Evolutionary conservation across 2,113 vertebrate genomes (phyloP).

Genomic region (Neolamprologus falcicula): DNA sequence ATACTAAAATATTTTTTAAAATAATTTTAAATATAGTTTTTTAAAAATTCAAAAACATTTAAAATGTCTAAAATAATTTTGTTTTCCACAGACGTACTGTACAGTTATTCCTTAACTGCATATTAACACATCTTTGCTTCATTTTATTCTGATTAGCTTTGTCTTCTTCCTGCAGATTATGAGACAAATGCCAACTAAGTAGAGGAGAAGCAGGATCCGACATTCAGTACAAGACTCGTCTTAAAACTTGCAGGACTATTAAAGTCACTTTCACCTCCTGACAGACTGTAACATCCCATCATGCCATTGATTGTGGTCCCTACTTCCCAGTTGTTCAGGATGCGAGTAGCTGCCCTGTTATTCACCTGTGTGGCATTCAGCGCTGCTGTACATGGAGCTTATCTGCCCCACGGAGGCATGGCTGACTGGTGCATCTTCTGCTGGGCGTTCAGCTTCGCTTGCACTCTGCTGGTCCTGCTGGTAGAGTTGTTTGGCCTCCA

Average conservation of each 20-base stretch:
- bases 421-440: slow-evolving; percentile 80
- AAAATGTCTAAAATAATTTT: no score
- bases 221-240: background rate
- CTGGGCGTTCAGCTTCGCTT: slow-evolving; percentile 79
- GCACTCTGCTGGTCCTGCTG: slow-evolving; percentile 74
- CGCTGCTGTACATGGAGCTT: background rate
- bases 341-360: slow-evolving; percentile 71
- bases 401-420: background rate
- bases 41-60: no score
- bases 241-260: background rate
- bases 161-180: background rate
- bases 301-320: slow-evolving; percentile 63
- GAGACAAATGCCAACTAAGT: background rate
- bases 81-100: no score
- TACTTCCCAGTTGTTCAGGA: slow-evolving; percentile 68
- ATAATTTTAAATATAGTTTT: no score
- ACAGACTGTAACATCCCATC: background rate
- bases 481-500: slow-evolving; percentile 73
- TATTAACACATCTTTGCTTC: no score
- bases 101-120: no score
- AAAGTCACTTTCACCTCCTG: background rate
- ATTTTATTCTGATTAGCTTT: no score
- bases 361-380: slow-evolving; percentile 71
- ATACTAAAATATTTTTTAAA: no score
- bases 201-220: background rate